phyloP scores from a whole-genome alignment of 2,113 vertebrate species.

The Crypturellus undulatus region DNA sequence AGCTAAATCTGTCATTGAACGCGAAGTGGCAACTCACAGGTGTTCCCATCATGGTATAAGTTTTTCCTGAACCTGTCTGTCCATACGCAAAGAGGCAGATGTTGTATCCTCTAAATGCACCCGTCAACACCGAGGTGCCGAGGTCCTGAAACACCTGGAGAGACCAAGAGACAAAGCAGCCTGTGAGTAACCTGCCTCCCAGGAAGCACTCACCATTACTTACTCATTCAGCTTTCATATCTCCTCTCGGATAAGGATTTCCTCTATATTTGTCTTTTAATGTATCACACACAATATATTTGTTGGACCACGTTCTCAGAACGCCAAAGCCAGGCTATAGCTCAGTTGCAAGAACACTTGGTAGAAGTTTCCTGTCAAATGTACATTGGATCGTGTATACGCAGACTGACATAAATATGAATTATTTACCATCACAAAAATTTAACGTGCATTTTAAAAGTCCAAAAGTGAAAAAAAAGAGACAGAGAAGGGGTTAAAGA shows the following conservation, averaged over 20 bases:
- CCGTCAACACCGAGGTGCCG: conserved; percentile 90
- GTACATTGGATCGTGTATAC: neutral
- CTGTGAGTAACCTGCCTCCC: neutral
- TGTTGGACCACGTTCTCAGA: neutral
- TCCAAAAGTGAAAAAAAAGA: neutral
- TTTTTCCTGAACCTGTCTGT: conserved; percentile 98
- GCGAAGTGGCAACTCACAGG: conserved; percentile 82
- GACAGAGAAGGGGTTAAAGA: neutral
- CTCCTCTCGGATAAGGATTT: neutral
- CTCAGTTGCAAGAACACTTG: neutral
- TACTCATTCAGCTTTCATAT: neutral
- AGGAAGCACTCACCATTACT: neutral
- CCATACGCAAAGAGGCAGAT: conserved; percentile 98
- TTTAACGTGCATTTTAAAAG: neutral
- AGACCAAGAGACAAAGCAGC: conserved; percentile 20
- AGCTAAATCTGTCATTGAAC: neutral
- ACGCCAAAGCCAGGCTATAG: neutral
- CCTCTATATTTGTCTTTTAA: neutral
- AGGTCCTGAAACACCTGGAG: conserved; percentile 95
- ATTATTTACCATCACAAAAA: neutral
- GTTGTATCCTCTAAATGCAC: conserved; percentile 94
- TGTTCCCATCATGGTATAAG: conserved; percentile 98
- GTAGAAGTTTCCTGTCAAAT: neutral
- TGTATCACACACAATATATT: neutral
- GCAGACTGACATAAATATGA: neutral